A percentile compares a stretch with the other conserved stretches of the same genome.
These are phyloP conservation scores for Chanos chanos DNA, from an alignment of 2,797 vertebrate genomes.

Conservation along the genomic window DNA sequence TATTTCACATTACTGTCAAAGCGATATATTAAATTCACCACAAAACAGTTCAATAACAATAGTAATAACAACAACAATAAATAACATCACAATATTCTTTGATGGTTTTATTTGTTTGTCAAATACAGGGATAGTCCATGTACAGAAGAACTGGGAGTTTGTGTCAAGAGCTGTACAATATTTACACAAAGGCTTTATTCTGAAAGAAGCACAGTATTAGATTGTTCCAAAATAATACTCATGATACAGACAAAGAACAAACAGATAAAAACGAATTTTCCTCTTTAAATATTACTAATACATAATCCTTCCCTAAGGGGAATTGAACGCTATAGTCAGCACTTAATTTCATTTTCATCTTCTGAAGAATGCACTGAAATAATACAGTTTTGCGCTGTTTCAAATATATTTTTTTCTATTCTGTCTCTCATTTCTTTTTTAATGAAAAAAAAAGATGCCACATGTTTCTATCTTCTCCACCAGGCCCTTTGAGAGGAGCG, in stretches of 20 bases:
- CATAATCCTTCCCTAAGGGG: slow-evolving; percentile 70
- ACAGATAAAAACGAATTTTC: slow-evolving; percentile 80
- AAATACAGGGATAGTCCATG: slow-evolving; percentile 82
- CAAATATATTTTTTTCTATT: slow-evolving; percentile 66
- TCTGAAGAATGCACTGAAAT: slow-evolving; percentile 75
- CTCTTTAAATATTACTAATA: slow-evolving; percentile 81
- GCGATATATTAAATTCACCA: too few species aligned
- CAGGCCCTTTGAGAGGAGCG: slow-evolving; percentile 59
- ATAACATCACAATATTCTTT: slow-evolving; percentile 50
- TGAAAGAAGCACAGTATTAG: slow-evolving; percentile 74
- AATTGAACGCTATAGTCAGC: slow-evolving; percentile 61
- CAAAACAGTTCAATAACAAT: not conserved
- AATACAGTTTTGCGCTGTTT: slow-evolving; percentile 71
- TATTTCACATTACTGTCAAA: too few species aligned
- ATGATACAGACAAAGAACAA: slow-evolving; percentile 80
- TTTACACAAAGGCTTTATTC: slow-evolving; percentile 70
- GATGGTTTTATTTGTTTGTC: slow-evolving; percentile 83
- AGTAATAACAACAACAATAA: not conserved
- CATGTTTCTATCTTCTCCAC: slow-evolving; percentile 58
- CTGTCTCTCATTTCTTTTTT: slow-evolving; percentile 37
- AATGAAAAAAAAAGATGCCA: slow-evolving; percentile 44
- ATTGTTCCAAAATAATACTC: slow-evolving; percentile 82
- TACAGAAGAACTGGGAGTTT: slow-evolving; percentile 78
- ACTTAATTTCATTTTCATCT: slow-evolving; percentile 63
- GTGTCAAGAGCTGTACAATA: slow-evolving; percentile 84